Conservation (phyloP, 2,888 invertebrate genomes). For the Spicauda simplicius region DNA sequence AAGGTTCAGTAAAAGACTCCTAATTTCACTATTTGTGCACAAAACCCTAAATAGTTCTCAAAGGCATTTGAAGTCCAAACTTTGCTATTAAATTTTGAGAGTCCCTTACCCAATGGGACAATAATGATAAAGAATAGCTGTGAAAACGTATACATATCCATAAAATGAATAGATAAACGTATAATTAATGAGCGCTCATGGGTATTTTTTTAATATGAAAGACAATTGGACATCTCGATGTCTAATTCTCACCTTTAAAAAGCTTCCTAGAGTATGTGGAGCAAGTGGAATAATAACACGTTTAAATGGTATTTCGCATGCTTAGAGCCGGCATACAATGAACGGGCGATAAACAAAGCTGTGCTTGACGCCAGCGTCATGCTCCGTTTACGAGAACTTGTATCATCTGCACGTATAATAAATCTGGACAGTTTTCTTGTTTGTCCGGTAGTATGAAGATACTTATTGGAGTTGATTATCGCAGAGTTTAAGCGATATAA, state of each 20-base stretch:
- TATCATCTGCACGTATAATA: conserved; percentile 25
- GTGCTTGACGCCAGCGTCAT: conserved; percentile 39
- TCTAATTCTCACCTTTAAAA: conserved; percentile 48
- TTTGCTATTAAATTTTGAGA: too few species aligned
- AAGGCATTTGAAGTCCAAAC: too few species aligned
- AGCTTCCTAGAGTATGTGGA: conserved; percentile 46
- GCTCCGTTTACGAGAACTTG: conserved; percentile 31
- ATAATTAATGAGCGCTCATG: conserved; percentile 42
- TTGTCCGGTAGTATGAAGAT: neutral
- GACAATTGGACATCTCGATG: conserved; percentile 44
- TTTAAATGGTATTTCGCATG: conserved; percentile 49
- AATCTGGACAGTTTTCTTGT: conserved; percentile 4
- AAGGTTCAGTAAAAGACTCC: too few species aligned
- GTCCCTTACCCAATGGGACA: too few species aligned
- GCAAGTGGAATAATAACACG: conserved; percentile 45
- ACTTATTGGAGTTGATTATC: too few species aligned
- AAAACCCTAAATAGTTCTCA: too few species aligned
- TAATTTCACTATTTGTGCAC: too few species aligned
- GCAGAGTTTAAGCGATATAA: too few species aligned
- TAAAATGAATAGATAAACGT: neutral
- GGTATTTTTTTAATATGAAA: conserved; percentile 43
- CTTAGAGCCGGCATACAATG: conserved; percentile 44
- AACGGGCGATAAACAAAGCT: conserved; percentile 45
- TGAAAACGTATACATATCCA: neutral
- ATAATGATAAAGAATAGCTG: neutral